Evolutionary conservation across 2,797 vertebrate species (phyloP).

Genomic region (Myotis daubentonii): DNA sequence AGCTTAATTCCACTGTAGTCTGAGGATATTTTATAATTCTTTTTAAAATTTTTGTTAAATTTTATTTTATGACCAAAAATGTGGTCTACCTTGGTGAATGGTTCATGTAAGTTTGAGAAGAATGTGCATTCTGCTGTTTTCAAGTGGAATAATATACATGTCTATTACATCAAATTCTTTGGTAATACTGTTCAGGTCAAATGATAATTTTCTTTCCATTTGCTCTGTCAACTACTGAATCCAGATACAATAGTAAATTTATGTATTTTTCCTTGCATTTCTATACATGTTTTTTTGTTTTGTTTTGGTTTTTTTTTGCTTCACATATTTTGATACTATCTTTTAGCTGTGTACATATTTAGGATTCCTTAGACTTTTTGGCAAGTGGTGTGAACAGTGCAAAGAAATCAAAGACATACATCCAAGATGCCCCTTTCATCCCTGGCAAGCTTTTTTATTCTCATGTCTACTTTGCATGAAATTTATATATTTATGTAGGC

Average conservation of each 20-base stretch:
- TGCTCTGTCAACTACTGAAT: background rate
- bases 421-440: background rate
- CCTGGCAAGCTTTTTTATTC: background rate
- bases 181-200: background rate
- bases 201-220: background rate
- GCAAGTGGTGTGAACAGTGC: too few species aligned
- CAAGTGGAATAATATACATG: background rate
- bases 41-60: background rate
- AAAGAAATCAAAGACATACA: too few species aligned
- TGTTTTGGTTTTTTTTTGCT: background rate
- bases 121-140: background rate
- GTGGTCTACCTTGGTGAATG: background rate
- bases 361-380: background rate
- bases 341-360: background rate
- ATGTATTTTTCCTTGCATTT: background rate
- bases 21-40: too few species aligned
- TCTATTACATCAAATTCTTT: background rate
- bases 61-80: background rate
- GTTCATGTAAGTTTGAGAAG: background rate
- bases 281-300: background rate
- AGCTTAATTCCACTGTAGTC: too few species aligned
- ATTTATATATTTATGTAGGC: background rate
- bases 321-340: background rate
- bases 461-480: background rate
- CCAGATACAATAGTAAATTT: background rate